phyloP scores from a whole-genome alignment of 2,113 vertebrate genomes.

The Pholis gunnellus region DNA sequence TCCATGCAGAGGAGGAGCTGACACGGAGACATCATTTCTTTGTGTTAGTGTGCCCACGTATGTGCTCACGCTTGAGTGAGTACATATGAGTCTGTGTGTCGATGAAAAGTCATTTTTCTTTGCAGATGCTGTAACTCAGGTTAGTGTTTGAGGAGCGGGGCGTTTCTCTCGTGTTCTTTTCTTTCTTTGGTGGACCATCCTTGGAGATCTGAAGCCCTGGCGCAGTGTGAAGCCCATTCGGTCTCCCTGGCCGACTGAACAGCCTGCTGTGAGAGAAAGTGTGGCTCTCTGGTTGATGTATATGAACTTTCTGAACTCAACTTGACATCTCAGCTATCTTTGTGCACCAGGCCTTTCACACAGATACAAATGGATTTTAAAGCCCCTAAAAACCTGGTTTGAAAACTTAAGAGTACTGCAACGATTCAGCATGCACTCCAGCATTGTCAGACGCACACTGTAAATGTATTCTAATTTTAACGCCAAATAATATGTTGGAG shows the following conservation, averaged over 20 bases:
- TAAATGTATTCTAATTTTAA: neutral
- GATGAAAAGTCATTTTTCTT: slow-evolving; percentile 60
- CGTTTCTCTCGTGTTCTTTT: slow-evolving; percentile 16
- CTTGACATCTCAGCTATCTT: slow-evolving; percentile 19
- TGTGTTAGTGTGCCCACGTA: neutral
- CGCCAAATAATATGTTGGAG: neutral
- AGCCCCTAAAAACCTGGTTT: neutral
- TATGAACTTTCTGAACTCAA: slow-evolving; percentile 55
- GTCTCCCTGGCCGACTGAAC: neutral
- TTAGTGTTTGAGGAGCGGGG: slow-evolving; percentile 11
- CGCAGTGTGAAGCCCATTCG: too few species aligned
- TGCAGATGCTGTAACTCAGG: slow-evolving; percentile 39
- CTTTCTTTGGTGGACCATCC: slow-evolving; percentile 28
- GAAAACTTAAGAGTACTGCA: neutral
- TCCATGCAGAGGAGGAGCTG: slow-evolving; percentile 18
- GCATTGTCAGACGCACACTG: neutral
- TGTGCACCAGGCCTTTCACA: slow-evolving; percentile 7
- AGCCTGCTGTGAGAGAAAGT: slow-evolving; percentile 24
- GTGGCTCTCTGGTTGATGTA: slow-evolving; percentile 24
- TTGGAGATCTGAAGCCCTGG: slow-evolving; percentile 47
- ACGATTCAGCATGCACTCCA: neutral
- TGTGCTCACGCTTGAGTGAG: neutral
- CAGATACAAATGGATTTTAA: slow-evolving; percentile 4
- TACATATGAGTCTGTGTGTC: slow-evolving; percentile 45
- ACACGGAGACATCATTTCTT: slow-evolving; percentile 6